phyloP scores from a whole-genome alignment of 2,888 invertebrate species.

The Glyphotaelius pellucidus region DNA sequence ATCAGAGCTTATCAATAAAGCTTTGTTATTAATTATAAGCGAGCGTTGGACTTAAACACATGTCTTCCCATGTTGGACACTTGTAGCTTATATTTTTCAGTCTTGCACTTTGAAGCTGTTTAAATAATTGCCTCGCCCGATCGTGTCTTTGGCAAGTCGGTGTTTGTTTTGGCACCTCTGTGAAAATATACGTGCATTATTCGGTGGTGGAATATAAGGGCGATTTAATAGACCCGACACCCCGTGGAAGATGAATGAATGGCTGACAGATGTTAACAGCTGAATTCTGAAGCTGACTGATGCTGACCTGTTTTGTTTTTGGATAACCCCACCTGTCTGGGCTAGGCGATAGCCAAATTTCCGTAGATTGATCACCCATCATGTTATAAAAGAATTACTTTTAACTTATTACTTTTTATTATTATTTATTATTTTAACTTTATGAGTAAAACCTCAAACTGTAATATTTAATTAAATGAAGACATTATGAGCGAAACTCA shows the following conservation, averaged over 20 bases:
- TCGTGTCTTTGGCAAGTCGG: neutral
- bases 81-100: neutral
- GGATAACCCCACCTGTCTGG: neutral
- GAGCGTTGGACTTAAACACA: neutral
- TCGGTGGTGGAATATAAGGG: constrained; percentile 40
- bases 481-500: no score
- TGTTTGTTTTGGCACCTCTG: constrained; percentile 24
- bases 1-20: no score
- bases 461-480: no score
- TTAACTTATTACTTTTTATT: no score
- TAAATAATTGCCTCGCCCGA: neutral
- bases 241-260: constrained; percentile 21
- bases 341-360: neutral
- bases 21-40: neutral
- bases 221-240: constrained; percentile 29
- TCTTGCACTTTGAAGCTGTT: constrained; percentile 8
- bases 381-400: neutral
- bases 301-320: constrained; percentile 4
- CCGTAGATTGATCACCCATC: neutral
- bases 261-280: constrained; percentile 36
- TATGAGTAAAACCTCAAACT: no score
- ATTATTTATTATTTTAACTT: no score
- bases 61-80: neutral
- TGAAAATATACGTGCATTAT: neutral
- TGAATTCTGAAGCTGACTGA: neutral